Evolutionary conservation across 2,888 invertebrate species (phyloP), one percentile per base, ranked within the genome.

Genomic region (Stratiomys singularior): DNA sequence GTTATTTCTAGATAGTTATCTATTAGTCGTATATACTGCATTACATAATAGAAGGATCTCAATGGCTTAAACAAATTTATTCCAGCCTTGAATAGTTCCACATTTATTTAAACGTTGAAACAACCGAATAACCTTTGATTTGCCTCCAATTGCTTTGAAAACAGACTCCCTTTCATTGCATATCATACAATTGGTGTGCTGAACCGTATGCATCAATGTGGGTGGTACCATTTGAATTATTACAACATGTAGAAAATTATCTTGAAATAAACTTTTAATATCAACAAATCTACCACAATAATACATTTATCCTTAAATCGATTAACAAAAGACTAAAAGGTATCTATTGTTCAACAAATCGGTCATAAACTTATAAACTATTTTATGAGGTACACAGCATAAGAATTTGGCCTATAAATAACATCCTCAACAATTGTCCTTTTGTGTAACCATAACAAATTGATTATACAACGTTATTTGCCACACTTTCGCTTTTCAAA

Each of bases 401-500:
- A 37, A 37, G 37, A 11, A 67, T 5, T 11, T 23, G 58, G 23
- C 25, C 60, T 69, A 60, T 74, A 58, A 60, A 74, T 74, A 74
- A 74, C 58, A 60, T 37, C 58, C 27, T 58, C 7, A 72, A 47
- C 23, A 56, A 44, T 74, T 47, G 56, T 72, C 72, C 72, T 56
- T 56, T 56, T 52, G 15, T 44, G 60, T 9, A 37, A 58, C 25
- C 58, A 74, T 37, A 74, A 74, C 74, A 44, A 58, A 74, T 58
- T 23, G 44, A 74, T 74, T 74, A 23, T 58, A 58, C 13, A 44
- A 44, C 25, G 37, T 44, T 74, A 37, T 74, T 74, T 58, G 74
- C 44, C 74, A 74, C 74, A 74, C 74, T 74, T 74, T 74, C 74
- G 74, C 60, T 74, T 74, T 74, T 74, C 58, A 58, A 28, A 72